Base-by-base conservation (phyloP, 2,797 vertebrate species). In the Brachyrhaphis roseni region DNA sequence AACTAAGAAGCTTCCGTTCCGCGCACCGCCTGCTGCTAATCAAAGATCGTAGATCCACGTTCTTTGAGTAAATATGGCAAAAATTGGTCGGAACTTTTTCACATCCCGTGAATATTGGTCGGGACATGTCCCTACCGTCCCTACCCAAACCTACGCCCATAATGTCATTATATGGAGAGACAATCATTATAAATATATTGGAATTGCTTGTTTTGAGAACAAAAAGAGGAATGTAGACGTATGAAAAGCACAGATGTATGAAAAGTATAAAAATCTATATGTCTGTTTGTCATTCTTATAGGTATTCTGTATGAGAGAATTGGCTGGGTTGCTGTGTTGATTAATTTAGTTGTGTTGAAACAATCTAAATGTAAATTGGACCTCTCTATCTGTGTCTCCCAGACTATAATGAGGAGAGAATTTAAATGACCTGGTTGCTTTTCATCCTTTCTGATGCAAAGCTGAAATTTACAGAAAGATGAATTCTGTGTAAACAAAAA, bases 341-440 rank as follows among this genome's bases (percentile, higher is more conserved):
- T 96, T 95, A 94, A 95, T 95, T 96, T 95, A 96, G 90, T 94
- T 93, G 84, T 94, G 90, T 92, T 94, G 94, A 95, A 95, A 95
- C 95, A 96, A 95, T 96, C 95, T 96, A 96, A 95, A 96, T 96
- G 95, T 95, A 96, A 96, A 96, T 96, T 95, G 93, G 88, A 94
- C 91, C 93, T 93, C 94, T 95, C 94, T 95, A 95, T 95, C 95
- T 95, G 91, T 95, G 94, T 92, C 93, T 94, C 88, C 90, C 93
- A 94, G 93, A 92, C 91, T 89, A 91, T 95, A 95, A 95, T 96
- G 94, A 95, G 93, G 81, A 88, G 86, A 90, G 94, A 95, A 95
- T 96, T 95, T 93, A 94, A 96, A 96, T 95, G 92, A 91, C 93
- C 91, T 88, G 87, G 89, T 92, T 94, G 90, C 87, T 87, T 95